Base-by-base conservation (phyloP, 92 coral and sea anemone species). In the Heliopora coerulea region DNA sequence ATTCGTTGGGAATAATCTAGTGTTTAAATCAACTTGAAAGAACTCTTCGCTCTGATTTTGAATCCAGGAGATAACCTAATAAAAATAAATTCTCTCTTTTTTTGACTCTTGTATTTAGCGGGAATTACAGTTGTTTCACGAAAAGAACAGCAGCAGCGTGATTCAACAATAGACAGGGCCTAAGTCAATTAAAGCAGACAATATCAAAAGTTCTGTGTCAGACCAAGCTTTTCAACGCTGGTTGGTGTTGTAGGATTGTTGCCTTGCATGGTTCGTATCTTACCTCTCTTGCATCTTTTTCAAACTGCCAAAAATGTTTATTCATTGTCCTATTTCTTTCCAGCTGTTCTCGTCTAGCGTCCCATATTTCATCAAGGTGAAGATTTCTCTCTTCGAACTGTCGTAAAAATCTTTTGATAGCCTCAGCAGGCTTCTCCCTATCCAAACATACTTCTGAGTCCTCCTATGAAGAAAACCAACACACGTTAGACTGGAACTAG, bases 21-120 rank as follows among this genome's bases (percentile, higher is more conserved):
- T 88, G 73, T 90, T 91, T 69, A 95, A 83, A 74, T 78, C 90
- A 66, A 90, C 99, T 25, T 96, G 99, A 60, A 95, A 95, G 73
- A 90, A 95, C 85, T 89, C 86, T 34, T 95, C 99, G 74, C 99
- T 95, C 34, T 95, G 99, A 68, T 85, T 88, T 64, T 95, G 88
- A 56, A 95, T 88, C 99, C 99, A 95, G 35, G 96, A 76, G 31
- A 95, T 95, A 0, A 95, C 97, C 96, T 95, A 49, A 49, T 17
- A 10, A 59, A n/a, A n/a, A n/a, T n/a, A n/a, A n/a, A n/a, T n/a
- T n/a, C n/a, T n/a, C n/a, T n/a, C n/a, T n/a, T n/a, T n/a, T n/a
- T n/a, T n/a, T n/a, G n/a, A n/a, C n/a, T n/a, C n/a, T n/a, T n/a
- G n/a, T n/a, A n/a, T n/a, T n/a, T n/a, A n/a, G n/a, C n/a, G n/a